These are phyloP conservation scores for Falco biarmicus DNA, from an alignment of 2,797 vertebrate genomes.

Conservation along the genomic window DNA sequence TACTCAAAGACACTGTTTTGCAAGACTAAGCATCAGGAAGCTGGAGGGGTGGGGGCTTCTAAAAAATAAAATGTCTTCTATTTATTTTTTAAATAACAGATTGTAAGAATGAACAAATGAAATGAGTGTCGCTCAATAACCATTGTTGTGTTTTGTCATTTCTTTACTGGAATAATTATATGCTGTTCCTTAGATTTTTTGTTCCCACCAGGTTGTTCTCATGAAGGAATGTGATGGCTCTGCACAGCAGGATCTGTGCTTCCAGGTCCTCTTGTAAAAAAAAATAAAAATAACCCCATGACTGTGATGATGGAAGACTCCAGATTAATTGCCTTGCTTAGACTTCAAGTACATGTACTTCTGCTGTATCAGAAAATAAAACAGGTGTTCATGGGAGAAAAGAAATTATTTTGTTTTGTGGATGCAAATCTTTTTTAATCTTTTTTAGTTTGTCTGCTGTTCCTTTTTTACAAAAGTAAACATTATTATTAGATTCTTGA, in stretches of 20 bases:
- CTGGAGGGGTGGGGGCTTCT: background rate
- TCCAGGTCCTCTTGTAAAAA: conserved; percentile 18
- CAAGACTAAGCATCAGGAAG: conserved; percentile 42
- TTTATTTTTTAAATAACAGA: conserved; percentile 71
- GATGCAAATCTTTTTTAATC: conserved; percentile 2
- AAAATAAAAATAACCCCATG: background rate
- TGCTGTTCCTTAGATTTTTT: conserved; percentile 52
- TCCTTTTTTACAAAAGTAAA: conserved; percentile 59
- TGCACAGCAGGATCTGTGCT: conserved; percentile 76
- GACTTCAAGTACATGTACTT: conserved; percentile 41
- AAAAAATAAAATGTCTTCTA: conserved; percentile 42
- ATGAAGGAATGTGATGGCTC: conserved; percentile 64
- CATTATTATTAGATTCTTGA: conserved; percentile 54
- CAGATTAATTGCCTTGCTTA: conserved; percentile 60
- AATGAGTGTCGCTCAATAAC: conserved; percentile 25
- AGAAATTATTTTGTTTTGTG: conserved; percentile 47
- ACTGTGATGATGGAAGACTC: conserved; percentile 59
- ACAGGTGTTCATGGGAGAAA: conserved; percentile 51
- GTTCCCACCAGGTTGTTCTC: conserved; percentile 36
- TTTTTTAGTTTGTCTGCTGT: conserved; percentile 43
- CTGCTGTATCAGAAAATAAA: conserved; percentile 47
- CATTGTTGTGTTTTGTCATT: conserved; percentile 41
- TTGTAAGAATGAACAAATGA: conserved; percentile 54
- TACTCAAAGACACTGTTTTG: background rate
- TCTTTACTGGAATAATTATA: conserved; percentile 61